phyloP scores from a whole-genome alignment of 1,140 invertebrate genomes.

The Eufriesea mexicana region DNA sequence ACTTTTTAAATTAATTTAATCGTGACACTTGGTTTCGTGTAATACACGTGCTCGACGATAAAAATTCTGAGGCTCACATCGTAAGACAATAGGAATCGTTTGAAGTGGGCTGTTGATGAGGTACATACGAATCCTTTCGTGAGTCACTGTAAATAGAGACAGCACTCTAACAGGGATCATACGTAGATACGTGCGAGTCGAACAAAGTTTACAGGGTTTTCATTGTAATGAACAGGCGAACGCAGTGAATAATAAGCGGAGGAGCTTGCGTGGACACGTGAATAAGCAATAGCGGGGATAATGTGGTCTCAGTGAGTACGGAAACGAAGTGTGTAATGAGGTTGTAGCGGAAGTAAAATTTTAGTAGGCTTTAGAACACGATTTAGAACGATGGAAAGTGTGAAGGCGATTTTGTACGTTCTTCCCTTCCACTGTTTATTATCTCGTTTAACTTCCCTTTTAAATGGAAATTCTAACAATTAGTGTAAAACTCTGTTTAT shows the following conservation, averaged over 20 bases:
- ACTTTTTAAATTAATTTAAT: no score
- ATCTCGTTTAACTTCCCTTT: neutral
- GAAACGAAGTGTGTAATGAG: neutral
- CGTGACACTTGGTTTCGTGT: no score
- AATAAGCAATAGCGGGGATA: neutral
- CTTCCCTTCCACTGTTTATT: neutral
- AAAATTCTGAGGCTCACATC: no score
- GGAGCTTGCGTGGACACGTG: neutral
- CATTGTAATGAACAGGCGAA: constrained; percentile 6
- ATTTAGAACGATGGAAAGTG: neutral
- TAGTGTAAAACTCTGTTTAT: no score
- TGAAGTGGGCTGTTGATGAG: no score
- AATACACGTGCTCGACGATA: no score
- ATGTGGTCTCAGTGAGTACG: neutral
- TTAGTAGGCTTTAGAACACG: neutral
- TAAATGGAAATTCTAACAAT: no score
- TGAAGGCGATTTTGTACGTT: no score
- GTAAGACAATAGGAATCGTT: no score
- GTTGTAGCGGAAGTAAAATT: neutral
- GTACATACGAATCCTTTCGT: neutral
- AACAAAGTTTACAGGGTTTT: constrained; percentile 3
- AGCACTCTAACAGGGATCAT: no score
- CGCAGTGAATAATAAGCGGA: constrained; percentile 10
- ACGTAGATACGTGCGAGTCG: neutral
- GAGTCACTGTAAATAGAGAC: neutral